Base-by-base conservation (phyloP, 2,888 invertebrate genomes). In the Cephus sareptanus region DNA sequence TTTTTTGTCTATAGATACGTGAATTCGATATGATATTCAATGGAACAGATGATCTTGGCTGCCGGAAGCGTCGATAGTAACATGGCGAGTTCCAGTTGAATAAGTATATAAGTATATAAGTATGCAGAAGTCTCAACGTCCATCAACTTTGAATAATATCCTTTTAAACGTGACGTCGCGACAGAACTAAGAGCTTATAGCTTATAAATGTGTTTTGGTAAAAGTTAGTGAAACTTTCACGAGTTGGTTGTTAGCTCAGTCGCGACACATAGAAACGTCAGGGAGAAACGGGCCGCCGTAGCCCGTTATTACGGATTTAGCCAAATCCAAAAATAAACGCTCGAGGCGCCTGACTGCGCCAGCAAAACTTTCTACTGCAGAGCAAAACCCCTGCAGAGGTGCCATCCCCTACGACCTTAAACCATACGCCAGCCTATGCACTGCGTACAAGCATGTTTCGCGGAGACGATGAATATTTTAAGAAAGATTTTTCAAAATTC, bases 291-390 rank as follows among this genome's bases (percentile, higher is more conserved):
- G 30, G 77, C 74, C 75, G 71, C 31, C 71, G 30, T 71, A 77
- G 69, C 74, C 75, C 78, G 77, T 81, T 81, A 83, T 83, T 81
- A 77, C 78, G 79, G 79, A 83, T 81, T 83, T 83, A 80, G 71
- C 77, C 77, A 76, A 78, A 78, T 79, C 73, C 81, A 76, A 81
- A 81, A 80, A 81, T 81, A 81, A 82, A 80, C 78, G 80, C 78
- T 37, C 75, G 75, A 74, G 76, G 74, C 79, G 77, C 75, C 79
- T 71, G 79, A 76, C 84, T 83, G 81, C 81, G 84, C 84, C 86
- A 85, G 85, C 84, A 77, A 84, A 86, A 87, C 83, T 87, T 87
- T 84, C 80, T 81, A 78, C 83, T 83, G 83, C 85, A 83, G 23
- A 56, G 56, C 40, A 56, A 85, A 81, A 81, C 78, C 82, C 79